phyloP scores from a whole-genome alignment of 1,140 invertebrate genomes.

The Drosophila bipectinata region DNA sequence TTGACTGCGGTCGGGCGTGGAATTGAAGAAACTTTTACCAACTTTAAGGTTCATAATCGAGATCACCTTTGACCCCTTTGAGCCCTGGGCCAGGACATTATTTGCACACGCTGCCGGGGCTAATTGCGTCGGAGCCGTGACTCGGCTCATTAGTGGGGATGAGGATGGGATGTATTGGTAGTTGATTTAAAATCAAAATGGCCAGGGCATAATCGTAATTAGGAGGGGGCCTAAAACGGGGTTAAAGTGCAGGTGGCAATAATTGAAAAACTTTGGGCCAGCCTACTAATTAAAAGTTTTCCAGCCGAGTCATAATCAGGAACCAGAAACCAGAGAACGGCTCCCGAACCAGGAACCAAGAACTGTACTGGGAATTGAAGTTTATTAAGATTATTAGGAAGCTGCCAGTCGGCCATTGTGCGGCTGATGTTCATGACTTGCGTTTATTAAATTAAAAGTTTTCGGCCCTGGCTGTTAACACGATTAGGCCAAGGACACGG shows the following conservation, averaged over 20 bases:
- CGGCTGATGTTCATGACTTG: constrained; percentile 46
- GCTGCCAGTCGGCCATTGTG: constrained; percentile 13
- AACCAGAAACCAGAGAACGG: constrained; percentile 5
- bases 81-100: constrained; percentile 37
- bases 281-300: constrained; percentile 79
- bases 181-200: constrained; percentile 78
- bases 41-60: constrained; percentile 56
- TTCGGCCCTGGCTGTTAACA: constrained; percentile 52
- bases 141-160: constrained; percentile 29
- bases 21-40: neutral
- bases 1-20: constrained; percentile 30
- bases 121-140: constrained; percentile 52
- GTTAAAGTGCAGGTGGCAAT: constrained; percentile 72
- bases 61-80: constrained; percentile 49
- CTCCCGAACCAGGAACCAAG: neutral
- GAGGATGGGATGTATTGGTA: constrained; percentile 47
- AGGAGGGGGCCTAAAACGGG: constrained; percentile 9
- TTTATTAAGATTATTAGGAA: constrained; percentile 49
- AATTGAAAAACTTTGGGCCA: constrained; percentile 75
- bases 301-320: constrained; percentile 54
- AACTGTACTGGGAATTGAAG: constrained; percentile 54
- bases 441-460: constrained; percentile 73
- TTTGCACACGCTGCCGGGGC: constrained; percentile 46
- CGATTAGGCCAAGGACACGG: constrained; percentile 54
- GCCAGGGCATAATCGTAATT: constrained; percentile 39